phyloP scores from a whole-genome alignment of 2,888 invertebrate species.

The Pandemis corylana region DNA sequence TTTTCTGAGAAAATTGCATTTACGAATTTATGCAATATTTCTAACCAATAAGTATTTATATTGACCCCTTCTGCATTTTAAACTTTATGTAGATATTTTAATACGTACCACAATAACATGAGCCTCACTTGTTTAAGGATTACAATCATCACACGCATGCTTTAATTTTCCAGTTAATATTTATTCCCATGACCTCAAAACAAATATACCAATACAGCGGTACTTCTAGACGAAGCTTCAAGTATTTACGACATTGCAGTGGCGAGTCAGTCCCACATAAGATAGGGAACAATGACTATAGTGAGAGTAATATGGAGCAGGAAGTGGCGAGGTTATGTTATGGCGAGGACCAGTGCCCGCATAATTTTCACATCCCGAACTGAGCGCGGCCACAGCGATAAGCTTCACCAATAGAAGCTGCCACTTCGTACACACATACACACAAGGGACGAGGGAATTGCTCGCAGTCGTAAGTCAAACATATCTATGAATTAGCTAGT shows the following conservation, averaged over 20 bases:
- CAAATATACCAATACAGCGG: background rate
- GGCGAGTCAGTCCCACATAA: background rate
- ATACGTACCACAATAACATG: no score
- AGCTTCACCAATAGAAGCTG: constrained; percentile 9
- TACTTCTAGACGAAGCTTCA: background rate
- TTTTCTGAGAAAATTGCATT: no score
- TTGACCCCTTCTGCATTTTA: no score
- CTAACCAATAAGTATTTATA: no score
- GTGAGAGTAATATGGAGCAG: constrained; percentile 1
- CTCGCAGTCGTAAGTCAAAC: background rate
- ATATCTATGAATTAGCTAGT: background rate
- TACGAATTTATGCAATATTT: no score
- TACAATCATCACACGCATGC: no score
- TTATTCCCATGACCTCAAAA: background rate
- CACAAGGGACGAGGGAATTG: background rate
- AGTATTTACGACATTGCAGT: constrained; percentile 2
- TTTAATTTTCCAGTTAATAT: no score
- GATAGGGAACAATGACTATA: constrained; percentile 10
- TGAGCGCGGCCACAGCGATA: constrained; percentile 32
- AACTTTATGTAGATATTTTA: no score
- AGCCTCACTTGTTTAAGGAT: no score
- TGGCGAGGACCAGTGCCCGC: constrained; percentile 57
- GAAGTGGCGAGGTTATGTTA: constrained; percentile 56
- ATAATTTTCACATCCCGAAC: constrained; percentile 67
- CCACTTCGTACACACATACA: background rate